Percentiles rank a stretch among this genome's conserved stretches.
Evolutionary conservation across 1,140 invertebrate genomes (phyloP).

Genomic region (Drosophila repleta): DNA sequence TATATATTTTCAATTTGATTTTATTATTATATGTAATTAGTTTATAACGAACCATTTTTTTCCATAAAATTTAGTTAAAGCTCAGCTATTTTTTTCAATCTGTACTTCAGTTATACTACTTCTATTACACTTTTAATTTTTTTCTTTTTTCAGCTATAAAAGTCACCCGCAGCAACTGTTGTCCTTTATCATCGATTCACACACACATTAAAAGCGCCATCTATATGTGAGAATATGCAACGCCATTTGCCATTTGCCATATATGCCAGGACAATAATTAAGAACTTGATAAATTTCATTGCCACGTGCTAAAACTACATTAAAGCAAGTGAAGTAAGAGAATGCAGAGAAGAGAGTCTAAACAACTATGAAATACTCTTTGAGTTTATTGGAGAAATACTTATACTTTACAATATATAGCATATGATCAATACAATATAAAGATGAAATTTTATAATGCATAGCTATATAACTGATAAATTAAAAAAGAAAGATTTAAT

Average conservation of each 20-base stretch:
- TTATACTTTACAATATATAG: too few relatives aligned
- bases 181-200: neutral
- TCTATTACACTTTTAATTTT: neutral
- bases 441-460: too few relatives aligned
- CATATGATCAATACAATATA: too few relatives aligned
- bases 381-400: too few relatives aligned
- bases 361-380: neutral
- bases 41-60: too few relatives aligned
- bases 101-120: neutral
- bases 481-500: too few relatives aligned
- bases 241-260: conserved; percentile 14
- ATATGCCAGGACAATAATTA: conserved; percentile 57
- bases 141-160: neutral
- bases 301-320: conserved; percentile 70
- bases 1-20: too few relatives aligned
- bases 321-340: conserved; percentile 23
- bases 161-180: neutral
- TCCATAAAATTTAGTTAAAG: neutral
- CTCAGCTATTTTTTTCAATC: too few relatives aligned
- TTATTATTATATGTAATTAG: too few relatives aligned
- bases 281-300: conserved; percentile 71
- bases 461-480: too few relatives aligned
- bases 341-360: neutral
- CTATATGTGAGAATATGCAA: conserved; percentile 23
- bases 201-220: neutral